A percentile compares a stretch with the other conserved stretches of the same genome.
These are phyloP conservation scores for Urocyon cinereoargenteus DNA, from an alignment of 2,797 vertebrate genomes.

Conservation along the genomic window DNA sequence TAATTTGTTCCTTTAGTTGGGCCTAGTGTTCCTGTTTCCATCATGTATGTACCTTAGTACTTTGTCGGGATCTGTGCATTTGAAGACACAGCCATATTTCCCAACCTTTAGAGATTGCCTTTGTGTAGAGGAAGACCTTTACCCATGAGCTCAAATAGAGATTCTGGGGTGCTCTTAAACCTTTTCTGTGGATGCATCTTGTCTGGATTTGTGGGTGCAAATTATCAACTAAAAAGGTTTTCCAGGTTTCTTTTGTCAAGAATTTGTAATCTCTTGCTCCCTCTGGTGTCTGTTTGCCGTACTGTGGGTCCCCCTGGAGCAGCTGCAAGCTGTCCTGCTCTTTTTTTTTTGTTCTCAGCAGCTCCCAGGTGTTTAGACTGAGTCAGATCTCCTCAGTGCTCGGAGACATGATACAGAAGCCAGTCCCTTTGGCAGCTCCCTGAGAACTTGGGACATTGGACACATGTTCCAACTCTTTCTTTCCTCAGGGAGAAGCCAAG, in stretches of 20 bases:
- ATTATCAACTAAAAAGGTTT: background rate
- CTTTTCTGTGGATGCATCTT: background rate
- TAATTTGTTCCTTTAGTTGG: slow-evolving; percentile 24
- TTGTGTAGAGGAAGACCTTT: background rate
- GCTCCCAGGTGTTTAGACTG: background rate
- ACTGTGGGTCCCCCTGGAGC: background rate
- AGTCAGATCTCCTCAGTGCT: background rate
- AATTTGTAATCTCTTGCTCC: background rate
- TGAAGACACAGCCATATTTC: background rate
- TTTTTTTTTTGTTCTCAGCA: background rate
- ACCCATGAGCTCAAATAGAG: background rate
- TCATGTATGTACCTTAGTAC: background rate
- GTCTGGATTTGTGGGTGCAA: background rate
- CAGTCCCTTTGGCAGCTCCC: background rate
- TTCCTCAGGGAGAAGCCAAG: background rate
- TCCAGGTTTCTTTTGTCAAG: background rate
- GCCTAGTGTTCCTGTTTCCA: background rate
- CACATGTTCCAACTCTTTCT: background rate
- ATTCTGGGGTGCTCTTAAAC: background rate
- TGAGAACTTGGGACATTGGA: slow-evolving; percentile 1
- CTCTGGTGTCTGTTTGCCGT: background rate
- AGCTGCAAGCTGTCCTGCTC: background rate
- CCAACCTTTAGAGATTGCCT: background rate
- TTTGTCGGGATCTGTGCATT: background rate
- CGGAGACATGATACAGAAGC: slow-evolving; percentile 7